Conservation (phyloP, 2,113 vertebrate genomes). For the Phrynocephalus versicolor region DNA sequence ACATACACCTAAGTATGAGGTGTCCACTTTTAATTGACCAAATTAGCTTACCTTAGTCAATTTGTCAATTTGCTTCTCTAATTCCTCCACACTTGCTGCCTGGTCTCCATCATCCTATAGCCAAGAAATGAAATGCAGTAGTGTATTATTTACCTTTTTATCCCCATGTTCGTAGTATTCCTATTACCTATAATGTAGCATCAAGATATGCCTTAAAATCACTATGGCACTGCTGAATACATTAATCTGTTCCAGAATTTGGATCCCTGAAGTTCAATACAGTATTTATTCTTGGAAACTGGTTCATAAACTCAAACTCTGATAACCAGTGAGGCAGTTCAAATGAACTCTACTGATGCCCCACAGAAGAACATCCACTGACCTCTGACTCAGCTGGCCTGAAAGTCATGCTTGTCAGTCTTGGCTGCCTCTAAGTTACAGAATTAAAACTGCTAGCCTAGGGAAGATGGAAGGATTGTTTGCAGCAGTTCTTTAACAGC, state of each 20-base stretch:
- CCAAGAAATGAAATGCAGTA: constrained; percentile 42
- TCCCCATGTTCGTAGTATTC: neutral
- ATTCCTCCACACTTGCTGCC: constrained; percentile 87
- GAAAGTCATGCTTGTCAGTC: neutral
- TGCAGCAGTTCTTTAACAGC: no score
- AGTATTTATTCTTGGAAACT: neutral
- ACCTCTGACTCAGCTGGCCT: neutral
- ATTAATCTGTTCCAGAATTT: neutral
- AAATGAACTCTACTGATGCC: neutral
- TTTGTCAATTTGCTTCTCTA: constrained; percentile 95
- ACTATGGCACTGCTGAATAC: neutral
- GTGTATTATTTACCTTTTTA: constrained; percentile 27
- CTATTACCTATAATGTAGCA: neutral
- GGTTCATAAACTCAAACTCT: neutral
- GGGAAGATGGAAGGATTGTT: neutral
- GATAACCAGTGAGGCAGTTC: neutral
- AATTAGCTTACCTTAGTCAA: constrained; percentile 84
- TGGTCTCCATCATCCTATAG: constrained; percentile 88
- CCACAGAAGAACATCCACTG: neutral
- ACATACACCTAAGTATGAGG: neutral
- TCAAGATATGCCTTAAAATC: neutral
- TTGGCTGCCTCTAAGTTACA: neutral
- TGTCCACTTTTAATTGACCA: constrained; percentile 23
- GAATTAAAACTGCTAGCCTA: neutral
- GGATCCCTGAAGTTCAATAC: neutral